phyloP scores from a whole-genome alignment of 2,113 vertebrate species.

The Melanerpes formicivorus region DNA sequence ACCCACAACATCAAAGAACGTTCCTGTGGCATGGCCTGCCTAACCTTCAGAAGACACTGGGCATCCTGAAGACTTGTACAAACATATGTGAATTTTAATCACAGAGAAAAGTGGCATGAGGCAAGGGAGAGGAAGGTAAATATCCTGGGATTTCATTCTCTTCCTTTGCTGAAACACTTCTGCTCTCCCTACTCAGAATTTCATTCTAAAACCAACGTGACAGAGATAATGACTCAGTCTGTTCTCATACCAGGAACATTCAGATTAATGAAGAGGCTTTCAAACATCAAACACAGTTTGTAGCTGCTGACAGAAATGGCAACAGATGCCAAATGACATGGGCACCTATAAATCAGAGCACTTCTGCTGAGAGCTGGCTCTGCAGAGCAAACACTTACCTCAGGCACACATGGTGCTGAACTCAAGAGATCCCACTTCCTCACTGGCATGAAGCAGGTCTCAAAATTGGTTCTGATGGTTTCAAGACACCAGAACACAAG shows the following conservation, averaged over 20 bases:
- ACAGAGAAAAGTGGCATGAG: neutral
- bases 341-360: neutral
- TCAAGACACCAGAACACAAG: neutral
- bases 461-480: neutral
- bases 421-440: neutral
- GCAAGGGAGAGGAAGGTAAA: neutral
- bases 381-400: neutral
- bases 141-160: neutral
- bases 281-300: neutral
- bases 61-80: neutral
- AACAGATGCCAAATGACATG: neutral
- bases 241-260: neutral
- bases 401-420: neutral
- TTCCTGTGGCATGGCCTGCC: neutral
- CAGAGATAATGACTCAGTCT: neutral
- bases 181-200: neutral
- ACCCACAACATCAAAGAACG: neutral
- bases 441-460: neutral
- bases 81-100: neutral
- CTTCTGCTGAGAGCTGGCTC: neutral
- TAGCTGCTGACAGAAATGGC: neutral
- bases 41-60: neutral
- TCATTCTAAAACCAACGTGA: neutral
- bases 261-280: neutral
- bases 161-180: neutral